These are phyloP conservation scores for Daboia siamensis DNA, from an alignment of 2,113 vertebrate genomes.

Conservation along the genomic window DNA sequence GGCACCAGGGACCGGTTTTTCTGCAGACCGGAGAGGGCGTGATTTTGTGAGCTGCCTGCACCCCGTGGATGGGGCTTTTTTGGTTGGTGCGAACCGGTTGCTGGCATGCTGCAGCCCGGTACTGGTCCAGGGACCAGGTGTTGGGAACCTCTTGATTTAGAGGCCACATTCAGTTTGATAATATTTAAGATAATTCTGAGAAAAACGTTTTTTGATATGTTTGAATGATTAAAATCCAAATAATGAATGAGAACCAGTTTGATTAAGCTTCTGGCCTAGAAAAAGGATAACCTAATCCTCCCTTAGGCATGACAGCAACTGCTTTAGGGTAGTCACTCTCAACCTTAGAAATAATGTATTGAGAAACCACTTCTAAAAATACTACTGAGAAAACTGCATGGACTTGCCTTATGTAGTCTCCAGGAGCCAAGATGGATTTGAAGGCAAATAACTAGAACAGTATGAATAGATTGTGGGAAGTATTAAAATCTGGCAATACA, in stretches of 20 bases:
- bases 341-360: no score
- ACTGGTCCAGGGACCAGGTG: no score
- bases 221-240: not conserved
- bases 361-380: no score
- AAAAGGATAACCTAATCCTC: not conserved
- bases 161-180: not conserved
- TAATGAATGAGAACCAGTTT: not conserved
- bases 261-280: not conserved
- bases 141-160: no score
- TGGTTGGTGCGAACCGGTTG: no score
- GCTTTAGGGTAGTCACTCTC: not conserved
- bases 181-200: not conserved
- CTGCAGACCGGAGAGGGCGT: no score
- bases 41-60: no score
- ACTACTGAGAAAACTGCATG: not conserved
- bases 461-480: not conserved
- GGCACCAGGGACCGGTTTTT: no score
- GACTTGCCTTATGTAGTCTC: not conserved
- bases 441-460: not conserved
- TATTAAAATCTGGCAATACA: not conserved
- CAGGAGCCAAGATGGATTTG: not conserved
- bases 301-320: not conserved
- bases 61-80: no score
- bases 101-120: no score
- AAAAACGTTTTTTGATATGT: not conserved